Conservation (phyloP, 2,888 invertebrate species). For the Bimastos eiseni region DNA sequence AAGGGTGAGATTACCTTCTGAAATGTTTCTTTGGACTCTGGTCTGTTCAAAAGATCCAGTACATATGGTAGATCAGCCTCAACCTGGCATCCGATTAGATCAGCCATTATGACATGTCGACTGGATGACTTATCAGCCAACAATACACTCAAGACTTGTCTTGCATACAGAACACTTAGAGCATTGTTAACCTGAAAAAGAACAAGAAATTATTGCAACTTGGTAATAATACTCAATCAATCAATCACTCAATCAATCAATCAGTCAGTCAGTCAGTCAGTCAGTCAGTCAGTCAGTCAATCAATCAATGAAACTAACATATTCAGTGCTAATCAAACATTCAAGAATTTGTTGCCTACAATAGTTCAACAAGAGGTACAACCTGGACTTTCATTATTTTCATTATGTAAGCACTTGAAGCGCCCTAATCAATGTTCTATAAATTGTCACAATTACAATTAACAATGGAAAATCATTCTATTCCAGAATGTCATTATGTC, state of each 20-base stretch:
- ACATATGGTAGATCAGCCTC: slow-evolving; percentile 58
- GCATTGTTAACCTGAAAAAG: slow-evolving; percentile 46
- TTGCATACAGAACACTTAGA: slow-evolving; percentile 56
- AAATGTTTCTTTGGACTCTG: slow-evolving; percentile 53
- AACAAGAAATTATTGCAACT: slow-evolving; percentile 9
- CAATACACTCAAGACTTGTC: slow-evolving; percentile 56
- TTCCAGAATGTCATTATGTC: no score
- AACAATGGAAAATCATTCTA: no score
- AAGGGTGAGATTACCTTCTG: slow-evolving; percentile 50
- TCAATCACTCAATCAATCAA: no score
- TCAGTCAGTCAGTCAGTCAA: no score
- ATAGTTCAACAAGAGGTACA: no score
- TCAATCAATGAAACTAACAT: no score
- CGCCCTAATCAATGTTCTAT: no score
- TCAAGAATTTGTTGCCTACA: neutral
- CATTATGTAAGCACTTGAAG: no score
- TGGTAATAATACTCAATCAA: no score
- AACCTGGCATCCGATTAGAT: slow-evolving; percentile 56
- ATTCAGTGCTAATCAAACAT: neutral
- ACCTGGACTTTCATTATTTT: no score
- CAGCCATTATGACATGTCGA: slow-evolving; percentile 53
- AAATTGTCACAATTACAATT: no score
- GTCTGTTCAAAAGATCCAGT: slow-evolving; percentile 56
- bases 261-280: no score
- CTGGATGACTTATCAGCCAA: slow-evolving; percentile 57